A percentile compares a stretch with the other conserved stretches of the same genome.
Evolutionary conservation across 2,888 invertebrate species (phyloP).

Genomic region (Drosophila fulvimacula): DNA sequence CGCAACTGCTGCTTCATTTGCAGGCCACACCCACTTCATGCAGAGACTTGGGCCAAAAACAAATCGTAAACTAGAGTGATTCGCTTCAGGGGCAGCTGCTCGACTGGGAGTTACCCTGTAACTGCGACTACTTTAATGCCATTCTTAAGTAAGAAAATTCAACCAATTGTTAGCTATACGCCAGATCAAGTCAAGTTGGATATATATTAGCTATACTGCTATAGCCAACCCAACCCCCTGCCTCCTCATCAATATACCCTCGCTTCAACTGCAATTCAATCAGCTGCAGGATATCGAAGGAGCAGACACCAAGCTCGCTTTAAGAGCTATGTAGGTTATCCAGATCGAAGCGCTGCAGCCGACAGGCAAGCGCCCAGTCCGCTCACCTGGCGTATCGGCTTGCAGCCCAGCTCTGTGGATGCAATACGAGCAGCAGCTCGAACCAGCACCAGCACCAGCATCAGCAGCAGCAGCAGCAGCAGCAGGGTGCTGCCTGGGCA

Average conservation of each 20-base stretch:
- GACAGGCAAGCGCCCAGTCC: constrained; percentile 15
- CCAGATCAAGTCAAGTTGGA: too few species aligned
- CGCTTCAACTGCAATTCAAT: background rate
- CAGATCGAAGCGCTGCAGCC: constrained; percentile 58
- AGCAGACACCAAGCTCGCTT: constrained; percentile 35
- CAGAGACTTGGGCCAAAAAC: constrained; percentile 19
- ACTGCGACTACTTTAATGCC: background rate
- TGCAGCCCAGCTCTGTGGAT: constrained; percentile 45
- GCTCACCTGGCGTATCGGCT: constrained; percentile 47
- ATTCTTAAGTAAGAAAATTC: background rate
- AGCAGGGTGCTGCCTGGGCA: constrained; percentile 46
- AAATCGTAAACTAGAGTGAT: constrained; percentile 32
- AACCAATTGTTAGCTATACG: too few species aligned
- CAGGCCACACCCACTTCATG: constrained; percentile 16
- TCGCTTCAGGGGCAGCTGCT: too few species aligned
- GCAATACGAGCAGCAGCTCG: constrained; percentile 24
- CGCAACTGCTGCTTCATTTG: constrained; percentile 34
- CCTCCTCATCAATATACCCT: background rate
- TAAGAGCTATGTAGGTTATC: constrained; percentile 65
- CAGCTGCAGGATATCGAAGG: background rate
- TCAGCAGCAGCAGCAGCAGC: background rate
- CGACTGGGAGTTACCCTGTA: background rate
- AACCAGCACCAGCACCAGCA: background rate
- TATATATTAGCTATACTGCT: too few species aligned
- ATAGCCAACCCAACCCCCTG: background rate